A percentile compares a stretch with the other conserved stretches of the same genome.
These are phyloP conservation scores for Dryadula phaetusa DNA, from an alignment of 2,888 invertebrate genomes.

Conservation along the genomic window DNA sequence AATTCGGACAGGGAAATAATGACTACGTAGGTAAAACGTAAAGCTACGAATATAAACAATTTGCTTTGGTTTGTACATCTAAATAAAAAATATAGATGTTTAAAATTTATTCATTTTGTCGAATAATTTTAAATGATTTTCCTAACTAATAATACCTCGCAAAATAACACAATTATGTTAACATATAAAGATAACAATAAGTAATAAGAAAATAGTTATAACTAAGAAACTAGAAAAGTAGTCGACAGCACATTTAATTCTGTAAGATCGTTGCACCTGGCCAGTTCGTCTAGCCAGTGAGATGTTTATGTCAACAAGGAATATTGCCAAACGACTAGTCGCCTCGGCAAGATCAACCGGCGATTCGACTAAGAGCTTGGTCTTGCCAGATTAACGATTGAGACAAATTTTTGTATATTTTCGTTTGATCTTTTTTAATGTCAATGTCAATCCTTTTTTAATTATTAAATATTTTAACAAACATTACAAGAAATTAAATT, in stretches of 20 bases:
- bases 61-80: too few species aligned
- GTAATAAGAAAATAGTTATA: not conserved
- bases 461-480: not conserved
- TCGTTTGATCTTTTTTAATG: not conserved
- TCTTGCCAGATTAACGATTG: constrained; percentile 12
- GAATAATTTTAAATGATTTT: too few species aligned
- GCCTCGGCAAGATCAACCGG: constrained; percentile 31
- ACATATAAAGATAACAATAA: not conserved
- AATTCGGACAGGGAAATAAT: too few species aligned
- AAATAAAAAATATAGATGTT: too few species aligned
- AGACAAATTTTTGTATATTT: not conserved
- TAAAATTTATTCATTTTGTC: too few species aligned
- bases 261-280: constrained; percentile 49
- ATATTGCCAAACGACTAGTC: constrained; percentile 49
- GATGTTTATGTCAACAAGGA: constrained; percentile 54
- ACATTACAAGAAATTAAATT: not conserved
- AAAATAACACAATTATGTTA: not conserved
- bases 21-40: too few species aligned
- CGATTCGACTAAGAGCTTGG: constrained; percentile 21
- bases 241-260: constrained; percentile 38
- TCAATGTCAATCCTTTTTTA: not conserved
- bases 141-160: too few species aligned
- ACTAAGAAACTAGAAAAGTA: not conserved
- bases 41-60: too few species aligned
- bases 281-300: constrained; percentile 41